Evolutionary conservation across 2,113 vertebrate genomes (phyloP).

Genomic region (Carassius auratus): DNA sequence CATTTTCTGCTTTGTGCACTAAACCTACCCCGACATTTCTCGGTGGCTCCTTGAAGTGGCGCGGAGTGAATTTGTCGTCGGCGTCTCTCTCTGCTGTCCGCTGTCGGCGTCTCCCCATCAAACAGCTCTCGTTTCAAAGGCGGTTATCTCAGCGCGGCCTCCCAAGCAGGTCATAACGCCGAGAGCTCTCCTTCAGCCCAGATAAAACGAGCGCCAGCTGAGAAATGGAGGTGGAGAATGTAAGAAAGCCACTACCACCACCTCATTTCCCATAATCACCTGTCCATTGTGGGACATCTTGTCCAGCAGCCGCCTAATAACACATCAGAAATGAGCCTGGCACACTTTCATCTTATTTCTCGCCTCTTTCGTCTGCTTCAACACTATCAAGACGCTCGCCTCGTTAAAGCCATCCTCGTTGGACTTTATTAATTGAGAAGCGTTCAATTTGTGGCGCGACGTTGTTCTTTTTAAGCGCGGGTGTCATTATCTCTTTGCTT

Average conservation of each 20-base stretch:
- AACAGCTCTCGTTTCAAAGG: slow-evolving; percentile 71
- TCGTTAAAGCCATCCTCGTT: slow-evolving; percentile 27
- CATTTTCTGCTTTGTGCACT: slow-evolving; percentile 60
- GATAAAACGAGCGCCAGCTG: slow-evolving; percentile 38
- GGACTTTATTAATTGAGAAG: slow-evolving; percentile 44
- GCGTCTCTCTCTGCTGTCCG: slow-evolving; percentile 59
- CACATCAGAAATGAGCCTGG: slow-evolving; percentile 41
- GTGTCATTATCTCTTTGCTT: slow-evolving; percentile 69
- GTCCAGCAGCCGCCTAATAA: slow-evolving; percentile 57
- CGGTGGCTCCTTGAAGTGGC: slow-evolving; percentile 31
- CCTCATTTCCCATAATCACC: slow-evolving; percentile 48
- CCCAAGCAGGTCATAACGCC: slow-evolving; percentile 9
- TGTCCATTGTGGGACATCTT: slow-evolving; percentile 39
- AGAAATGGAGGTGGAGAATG: slow-evolving; percentile 32
- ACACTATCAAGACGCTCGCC: background rate
- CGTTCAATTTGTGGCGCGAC: background rate
- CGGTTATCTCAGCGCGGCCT: slow-evolving; percentile 56
- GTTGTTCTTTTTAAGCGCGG: slow-evolving; percentile 53
- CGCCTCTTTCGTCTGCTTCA: slow-evolving; percentile 11
- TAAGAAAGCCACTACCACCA: background rate
- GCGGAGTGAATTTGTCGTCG: background rate
- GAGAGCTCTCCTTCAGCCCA: slow-evolving; percentile 4
- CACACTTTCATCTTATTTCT: slow-evolving; percentile 36
- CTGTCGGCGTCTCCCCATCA: slow-evolving; percentile 67
- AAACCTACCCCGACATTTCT: slow-evolving; percentile 49